These are phyloP conservation scores for Andricus grossulariae DNA, from an alignment of 1,140 invertebrate species.

Conservation along the genomic window DNA sequence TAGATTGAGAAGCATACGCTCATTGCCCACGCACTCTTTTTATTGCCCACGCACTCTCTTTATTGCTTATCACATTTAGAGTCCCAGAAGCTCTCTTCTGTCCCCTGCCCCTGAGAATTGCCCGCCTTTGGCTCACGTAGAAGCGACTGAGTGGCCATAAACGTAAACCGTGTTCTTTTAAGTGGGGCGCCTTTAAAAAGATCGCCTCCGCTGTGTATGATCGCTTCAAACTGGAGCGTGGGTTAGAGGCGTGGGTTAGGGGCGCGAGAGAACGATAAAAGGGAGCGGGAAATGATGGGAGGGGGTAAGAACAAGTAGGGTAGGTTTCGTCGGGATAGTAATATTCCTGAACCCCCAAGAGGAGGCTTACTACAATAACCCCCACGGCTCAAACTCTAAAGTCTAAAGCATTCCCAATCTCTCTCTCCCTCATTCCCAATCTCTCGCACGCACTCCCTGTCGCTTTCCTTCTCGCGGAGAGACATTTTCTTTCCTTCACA, in stretches of 20 bases:
- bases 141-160: conserved; percentile 73
- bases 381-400: conserved; percentile 71
- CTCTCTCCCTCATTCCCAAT: conserved; percentile 30
- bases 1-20: conserved; percentile 55
- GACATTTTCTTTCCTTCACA: conserved; percentile 43
- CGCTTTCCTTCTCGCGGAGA: conserved; percentile 42
- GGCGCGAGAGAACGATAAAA: conserved; percentile 55
- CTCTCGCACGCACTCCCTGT: conserved; percentile 39
- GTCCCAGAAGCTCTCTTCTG: conserved; percentile 35
- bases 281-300: conserved; percentile 38
- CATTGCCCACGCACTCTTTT: conserved; percentile 42
- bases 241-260: conserved; percentile 47
- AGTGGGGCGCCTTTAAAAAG: conserved; percentile 74
- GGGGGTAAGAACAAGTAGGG: conserved; percentile 56
- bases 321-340: conserved; percentile 65
- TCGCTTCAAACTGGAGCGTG: conserved; percentile 58
- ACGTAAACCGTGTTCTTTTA: conserved; percentile 76
- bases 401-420: conserved; percentile 61
- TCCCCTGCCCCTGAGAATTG: conserved; percentile 56
- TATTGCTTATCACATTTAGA: conserved; percentile 68
- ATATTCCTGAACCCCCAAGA: conserved; percentile 75
- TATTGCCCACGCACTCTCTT: conserved; percentile 61
- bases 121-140: conserved; percentile 59
- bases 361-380: conserved; percentile 76
- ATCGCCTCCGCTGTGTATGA: conserved; percentile 70